Evolutionary conservation across 2,113 vertebrate genomes (phyloP), one percentile per base, ranked within the genome.

Genomic region (Xerus inauris): DNA sequence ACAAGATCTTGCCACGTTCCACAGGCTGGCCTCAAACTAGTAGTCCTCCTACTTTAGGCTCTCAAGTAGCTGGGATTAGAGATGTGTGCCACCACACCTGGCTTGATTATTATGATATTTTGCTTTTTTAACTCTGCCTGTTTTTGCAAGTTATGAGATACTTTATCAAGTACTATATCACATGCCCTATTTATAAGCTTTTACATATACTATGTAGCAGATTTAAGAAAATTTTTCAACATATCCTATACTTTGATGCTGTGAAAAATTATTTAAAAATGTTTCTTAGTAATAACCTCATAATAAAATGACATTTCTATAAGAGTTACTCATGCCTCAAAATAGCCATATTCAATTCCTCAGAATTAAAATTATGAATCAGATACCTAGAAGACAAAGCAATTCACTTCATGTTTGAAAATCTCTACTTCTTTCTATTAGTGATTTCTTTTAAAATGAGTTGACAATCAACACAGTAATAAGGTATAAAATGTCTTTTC

Each of bases 71-170:
- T 62, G 24, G 26, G 8, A 65, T 65, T 32, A 65, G 12, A 65
- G 11, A 11, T 20, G 8, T 28, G 64, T 65, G 30, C 13, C 30
- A 65, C 30, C 13, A 14, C 3, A 5, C 13, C 26, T 35, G 30
- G 64, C 30, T 84, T 89, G 30, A 84, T 65, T 79, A 77, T 89
- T 59, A 85, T 69, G 13, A 88, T 49, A 64, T 81, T 88, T 88
- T 49, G 2, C 3, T 38, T 26, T 80, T 88, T 89, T 22, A 35
- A 47, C 32, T 42, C 51, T 47, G 10, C 8, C 38, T 28, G 0
- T 35, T 94, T 88, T 67, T 71, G 4, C 0, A 35, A 73, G 30
- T 69, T 76, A 69, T 81, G 8, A 77, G 6, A 19, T 54, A 32
- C 4, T 73, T 57, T 42, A 71, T 54, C 20, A 92, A 28, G 26